phyloP scores from a whole-genome alignment of 2,888 invertebrate genomes.

The Brachylomia viminalis region DNA sequence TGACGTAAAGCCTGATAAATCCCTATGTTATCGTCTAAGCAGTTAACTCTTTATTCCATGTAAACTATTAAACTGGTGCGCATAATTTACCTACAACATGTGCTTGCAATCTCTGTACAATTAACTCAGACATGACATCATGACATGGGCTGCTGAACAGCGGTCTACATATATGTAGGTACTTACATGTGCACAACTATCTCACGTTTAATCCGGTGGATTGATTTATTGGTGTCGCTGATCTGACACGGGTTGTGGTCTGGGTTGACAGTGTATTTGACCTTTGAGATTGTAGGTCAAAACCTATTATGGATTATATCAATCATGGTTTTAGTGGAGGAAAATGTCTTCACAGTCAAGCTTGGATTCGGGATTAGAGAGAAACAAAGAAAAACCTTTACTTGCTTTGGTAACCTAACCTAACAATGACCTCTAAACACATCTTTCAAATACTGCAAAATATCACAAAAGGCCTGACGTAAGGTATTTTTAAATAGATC shows the following conservation, averaged over 20 bases:
- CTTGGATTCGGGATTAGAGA: no score
- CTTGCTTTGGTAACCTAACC: no score
- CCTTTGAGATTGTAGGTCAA: not conserved
- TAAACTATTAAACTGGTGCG: slow-evolving; percentile 33
- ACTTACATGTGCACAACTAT: not conserved
- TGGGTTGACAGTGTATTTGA: slow-evolving; percentile 6
- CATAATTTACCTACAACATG: slow-evolving; percentile 42
- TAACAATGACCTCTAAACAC: no score
- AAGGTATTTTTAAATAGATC: no score
- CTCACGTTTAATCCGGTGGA: slow-evolving; percentile 5
- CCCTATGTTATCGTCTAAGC: slow-evolving; percentile 13
- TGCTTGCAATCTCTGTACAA: slow-evolving; percentile 20
- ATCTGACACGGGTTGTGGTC: not conserved
- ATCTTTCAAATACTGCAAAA: no score
- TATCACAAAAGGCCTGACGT: not conserved
- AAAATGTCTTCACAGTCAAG: not conserved
- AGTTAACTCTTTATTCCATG: slow-evolving; percentile 32
- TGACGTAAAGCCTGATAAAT: slow-evolving; percentile 24
- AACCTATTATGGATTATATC: no score
- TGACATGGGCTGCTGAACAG: slow-evolving; percentile 13
- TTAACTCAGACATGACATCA: slow-evolving; percentile 38
- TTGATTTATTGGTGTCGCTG: slow-evolving; percentile 5
- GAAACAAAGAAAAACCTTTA: no score
- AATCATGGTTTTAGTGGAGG: no score
- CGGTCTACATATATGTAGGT: not conserved